Evolutionary conservation across 2,113 vertebrate genomes (phyloP), one percentile per base, ranked within the genome.

Genomic region (Hippocampus comes): DNA sequence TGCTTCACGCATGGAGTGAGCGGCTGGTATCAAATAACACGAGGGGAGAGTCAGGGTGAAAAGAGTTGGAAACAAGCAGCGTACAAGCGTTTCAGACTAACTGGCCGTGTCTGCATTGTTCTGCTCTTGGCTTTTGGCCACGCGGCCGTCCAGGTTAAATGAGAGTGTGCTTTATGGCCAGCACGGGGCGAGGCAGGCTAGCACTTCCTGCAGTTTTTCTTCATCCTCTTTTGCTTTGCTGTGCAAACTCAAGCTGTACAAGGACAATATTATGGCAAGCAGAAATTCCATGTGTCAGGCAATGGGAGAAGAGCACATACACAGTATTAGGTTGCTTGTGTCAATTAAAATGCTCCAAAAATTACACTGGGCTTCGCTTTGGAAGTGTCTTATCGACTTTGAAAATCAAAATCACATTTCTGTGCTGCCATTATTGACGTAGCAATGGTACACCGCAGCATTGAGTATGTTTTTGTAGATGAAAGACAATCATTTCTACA

Each of bases 131-230:
- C 77, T 75, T 27, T 56, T 23, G 12, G 67, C 72, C 72, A 70
- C 41, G 66, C 21, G 51, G 7, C 1, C 0, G 43, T 71, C 60
- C 67, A 76, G 59, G 78, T 73, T 73, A 78, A 68, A 75, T 38
- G 49, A 68, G 64, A 57, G 18, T 30, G 1, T 48, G 53, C 70
- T 72, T 72, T 76, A 70, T 71, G 59, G 59, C 63, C 59, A 60
- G 64, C 63, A 56, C 42, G 30, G 71, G 75, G 61, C 1, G 0
- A 71, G 51, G 38, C 34, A 64, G 23, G 27, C 59, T 53, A 55
- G 42, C 75, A 73, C 63, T 71, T 71, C 63, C 46, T 68, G 51
- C 67, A 76, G 57, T 48, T 78, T 79, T 51, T 48, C 53, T 34
- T 42, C 38, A 69, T 74, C 60, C 18, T 53, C 23, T 72, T 74